These are phyloP conservation scores for Coregonus sp. DNA, from an alignment of 2,797 vertebrate genomes.

Conservation along the genomic window DNA sequence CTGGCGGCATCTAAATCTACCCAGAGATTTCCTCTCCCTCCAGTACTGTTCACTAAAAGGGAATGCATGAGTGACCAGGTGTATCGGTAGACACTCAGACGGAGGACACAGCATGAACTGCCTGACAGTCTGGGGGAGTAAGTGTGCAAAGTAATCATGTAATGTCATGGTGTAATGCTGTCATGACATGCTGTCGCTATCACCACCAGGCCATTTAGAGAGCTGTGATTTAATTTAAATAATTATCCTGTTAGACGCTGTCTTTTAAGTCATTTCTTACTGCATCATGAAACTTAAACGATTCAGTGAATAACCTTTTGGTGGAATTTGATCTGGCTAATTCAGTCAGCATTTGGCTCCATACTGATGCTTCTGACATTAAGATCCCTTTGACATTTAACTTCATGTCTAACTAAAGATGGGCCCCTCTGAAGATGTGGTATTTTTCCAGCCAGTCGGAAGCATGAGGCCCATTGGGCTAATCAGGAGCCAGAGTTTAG, in stretches of 20 bases:
- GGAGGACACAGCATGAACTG: neutral
- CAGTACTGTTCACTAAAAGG: conserved; percentile 43
- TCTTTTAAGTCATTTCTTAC: too few species aligned
- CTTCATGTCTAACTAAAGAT: conserved; percentile 6
- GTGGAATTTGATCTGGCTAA: conserved; percentile 40
- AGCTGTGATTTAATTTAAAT: conserved; percentile 25
- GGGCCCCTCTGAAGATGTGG: conserved; percentile 9
- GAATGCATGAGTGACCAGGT: conserved; percentile 25
- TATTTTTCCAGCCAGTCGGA: conserved; percentile 26
- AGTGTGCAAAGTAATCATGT: conserved; percentile 23
- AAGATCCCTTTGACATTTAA: conserved; percentile 12
- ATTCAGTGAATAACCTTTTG: conserved; percentile 46
- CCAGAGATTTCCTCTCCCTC: neutral
- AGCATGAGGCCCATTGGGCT: conserved; percentile 9
- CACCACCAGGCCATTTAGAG: neutral
- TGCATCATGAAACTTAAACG: neutral
- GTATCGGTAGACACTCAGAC: conserved; percentile 9
- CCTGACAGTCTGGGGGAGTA: neutral
- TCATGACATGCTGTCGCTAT: neutral
- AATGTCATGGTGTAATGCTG: neutral
- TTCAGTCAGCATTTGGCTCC: conserved; percentile 33
- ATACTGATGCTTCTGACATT: conserved; percentile 54
- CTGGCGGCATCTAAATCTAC: neutral
- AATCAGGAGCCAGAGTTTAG: conserved; percentile 48
- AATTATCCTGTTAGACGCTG: neutral